Conservation (phyloP, 2,888 invertebrate species). For the Dryobota labecula region DNA sequence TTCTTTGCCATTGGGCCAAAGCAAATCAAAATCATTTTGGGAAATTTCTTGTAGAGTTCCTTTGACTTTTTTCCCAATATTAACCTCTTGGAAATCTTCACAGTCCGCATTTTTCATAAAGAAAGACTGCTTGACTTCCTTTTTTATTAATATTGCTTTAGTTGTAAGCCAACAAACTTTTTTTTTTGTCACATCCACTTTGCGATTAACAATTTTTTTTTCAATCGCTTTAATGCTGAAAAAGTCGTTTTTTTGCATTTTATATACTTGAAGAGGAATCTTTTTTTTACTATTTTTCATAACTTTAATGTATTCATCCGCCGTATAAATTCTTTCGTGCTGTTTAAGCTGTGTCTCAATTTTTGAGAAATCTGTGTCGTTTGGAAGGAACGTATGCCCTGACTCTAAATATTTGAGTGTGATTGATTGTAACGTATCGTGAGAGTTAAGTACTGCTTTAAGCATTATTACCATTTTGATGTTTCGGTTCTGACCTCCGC, state of each 20-base stretch:
- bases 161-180: conserved; percentile 12
- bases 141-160: conserved; percentile 7
- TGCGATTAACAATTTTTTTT: conserved; percentile 9
- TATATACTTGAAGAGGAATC: background rate
- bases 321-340: conserved; percentile 24
- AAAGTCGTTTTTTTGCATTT: background rate
- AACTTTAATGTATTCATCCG: conserved; percentile 15
- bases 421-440: conserved; percentile 28
- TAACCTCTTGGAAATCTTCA: conserved; percentile 7
- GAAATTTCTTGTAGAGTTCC: background rate
- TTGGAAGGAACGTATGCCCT: conserved; percentile 38
- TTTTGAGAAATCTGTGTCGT: conserved; percentile 31
- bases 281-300: conserved; percentile 10
- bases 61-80: conserved; percentile 7
- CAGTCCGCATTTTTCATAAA: conserved; percentile 9
- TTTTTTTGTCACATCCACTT: conserved; percentile 11
- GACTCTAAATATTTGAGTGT: conserved; percentile 33
- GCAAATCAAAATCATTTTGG: too few species aligned
- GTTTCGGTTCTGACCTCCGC: conserved; percentile 40
- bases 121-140: conserved; percentile 5
- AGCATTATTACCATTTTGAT: conserved; percentile 44
- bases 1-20: too few species aligned
- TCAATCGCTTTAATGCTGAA: conserved; percentile 6
- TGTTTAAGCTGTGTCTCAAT: conserved; percentile 30
- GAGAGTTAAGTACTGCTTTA: conserved; percentile 32